Evolutionary conservation across 2,888 invertebrate species (phyloP), one percentile per base, ranked within the genome.

Genomic region (Malthinus flaveolus): DNA sequence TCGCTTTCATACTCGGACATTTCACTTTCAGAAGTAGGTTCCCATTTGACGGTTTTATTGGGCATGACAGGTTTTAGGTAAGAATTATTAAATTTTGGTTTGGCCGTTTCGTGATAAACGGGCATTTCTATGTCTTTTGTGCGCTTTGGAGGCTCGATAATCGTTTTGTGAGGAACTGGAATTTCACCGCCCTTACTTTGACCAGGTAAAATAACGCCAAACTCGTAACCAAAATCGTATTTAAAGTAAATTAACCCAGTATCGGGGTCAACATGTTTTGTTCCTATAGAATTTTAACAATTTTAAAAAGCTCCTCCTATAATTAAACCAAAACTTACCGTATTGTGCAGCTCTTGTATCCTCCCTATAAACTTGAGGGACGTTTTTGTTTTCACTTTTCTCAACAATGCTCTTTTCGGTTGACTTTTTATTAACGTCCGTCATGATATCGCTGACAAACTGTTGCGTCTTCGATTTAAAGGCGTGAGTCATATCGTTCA

Each of bases 151-250:
- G 81, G 82, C 68, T 80, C 79, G 31, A 82, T 79, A 47, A 78
- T 67, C 1, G 78, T 79, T 70, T 80, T 81, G 68, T 75, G 78
- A 13, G 80, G 78, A 11, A 75, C 72, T 6, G 78, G 78, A 36
- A 79, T 75, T 65, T 77, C 74, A 60, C 75, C 75, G 63, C 79
- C 80, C 73, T 82, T 83, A 66, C 85, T 82, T 74, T 87, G 86
- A 48, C 87, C 87, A 37, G 89, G 89, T 48, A 88, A 80, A 45
- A 89, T 83, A 64, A 89, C 84, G 61, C 89, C 89, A 73, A 89
- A 89, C 76, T 90, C 90, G 76, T 89, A 90, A 68, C 89, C 89
- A 73, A 90, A 90, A 80, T 90, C 90, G 75, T 90, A 90, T 80
- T 90, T 90, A 83, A 90, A 90, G 81, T 90, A 90, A 72, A 90